A percentile compares a stretch with the other conserved stretches of the same genome.
Conservation (phyloP, 2,113 vertebrate species). For the Chloropsis cyanopogon region DNA sequence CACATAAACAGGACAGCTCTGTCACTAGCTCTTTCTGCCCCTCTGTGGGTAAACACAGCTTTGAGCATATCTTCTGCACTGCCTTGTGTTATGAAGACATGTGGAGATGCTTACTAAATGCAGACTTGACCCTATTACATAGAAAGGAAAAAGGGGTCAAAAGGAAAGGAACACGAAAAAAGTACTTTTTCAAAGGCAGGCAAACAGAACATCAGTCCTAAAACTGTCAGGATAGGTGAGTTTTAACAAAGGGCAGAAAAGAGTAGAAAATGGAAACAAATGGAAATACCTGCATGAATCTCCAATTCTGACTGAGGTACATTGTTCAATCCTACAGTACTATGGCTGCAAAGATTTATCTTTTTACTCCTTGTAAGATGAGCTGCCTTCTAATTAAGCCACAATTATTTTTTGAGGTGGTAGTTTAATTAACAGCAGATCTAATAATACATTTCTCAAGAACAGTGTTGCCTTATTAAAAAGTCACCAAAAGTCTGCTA, state of each 20-base stretch:
- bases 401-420: neutral
- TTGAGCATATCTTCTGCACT: neutral
- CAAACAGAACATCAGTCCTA: neutral
- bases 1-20: neutral
- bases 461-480: conserved; percentile 14
- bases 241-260: neutral
- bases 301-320: neutral
- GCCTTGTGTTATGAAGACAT: neutral
- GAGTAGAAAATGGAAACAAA: neutral
- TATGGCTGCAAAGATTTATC: neutral
- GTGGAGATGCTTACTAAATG: neutral
- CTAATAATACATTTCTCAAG: conserved; percentile 5
- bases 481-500: neutral
- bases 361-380: neutral
- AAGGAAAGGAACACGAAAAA: neutral
- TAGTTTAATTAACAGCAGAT: conserved; percentile 1
- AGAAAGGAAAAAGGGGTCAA: neutral
- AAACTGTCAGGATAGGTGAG: neutral
- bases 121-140: neutral
- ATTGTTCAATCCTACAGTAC: neutral
- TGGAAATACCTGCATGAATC: neutral
- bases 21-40: neutral
- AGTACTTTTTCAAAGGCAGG: neutral
- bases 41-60: neutral
- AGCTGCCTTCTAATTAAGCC: neutral